A percentile compares a stretch with the other conserved stretches of the same genome.
Evolutionary conservation across 2,888 invertebrate species (phyloP).

Genomic region (Acronicta leporina): DNA sequence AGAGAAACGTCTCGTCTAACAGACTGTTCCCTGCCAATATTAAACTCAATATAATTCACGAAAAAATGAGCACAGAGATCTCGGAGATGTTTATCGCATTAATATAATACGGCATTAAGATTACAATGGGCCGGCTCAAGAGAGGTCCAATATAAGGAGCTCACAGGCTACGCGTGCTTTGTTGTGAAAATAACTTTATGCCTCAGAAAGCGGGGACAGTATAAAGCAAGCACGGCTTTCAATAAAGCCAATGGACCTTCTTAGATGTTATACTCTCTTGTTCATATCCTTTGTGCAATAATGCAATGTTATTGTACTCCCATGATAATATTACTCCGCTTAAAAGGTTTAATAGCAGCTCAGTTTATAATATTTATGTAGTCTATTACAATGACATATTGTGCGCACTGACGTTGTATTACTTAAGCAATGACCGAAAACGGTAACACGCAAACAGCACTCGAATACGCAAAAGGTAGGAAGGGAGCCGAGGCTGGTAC

Average conservation of each 20-base stretch:
- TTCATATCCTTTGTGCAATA: constrained; percentile 81
- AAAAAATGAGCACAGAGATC: constrained; percentile 79
- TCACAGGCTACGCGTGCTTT: constrained; percentile 82
- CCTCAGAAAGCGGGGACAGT: constrained; percentile 81
- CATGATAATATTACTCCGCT: constrained; percentile 52
- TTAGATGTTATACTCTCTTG: constrained; percentile 75
- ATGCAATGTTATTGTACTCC: constrained; percentile 73
- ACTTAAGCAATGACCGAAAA: constrained; percentile 58
- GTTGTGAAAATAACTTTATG: constrained; percentile 88
- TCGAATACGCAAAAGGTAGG: constrained; percentile 65
- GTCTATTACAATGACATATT: constrained; percentile 53
- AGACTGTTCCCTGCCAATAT: constrained; percentile 79
- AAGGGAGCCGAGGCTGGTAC: constrained; percentile 61
- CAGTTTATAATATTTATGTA: constrained; percentile 49
- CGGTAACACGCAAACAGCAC: constrained; percentile 59
- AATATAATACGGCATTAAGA: constrained; percentile 88
- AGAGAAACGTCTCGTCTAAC: constrained; percentile 72
- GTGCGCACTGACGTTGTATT: constrained; percentile 49
- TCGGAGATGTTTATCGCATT: constrained; percentile 88
- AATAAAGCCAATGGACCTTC: constrained; percentile 84
- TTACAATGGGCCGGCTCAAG: constrained; percentile 87
- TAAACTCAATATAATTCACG: constrained; percentile 76
- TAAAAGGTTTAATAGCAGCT: constrained; percentile 53
- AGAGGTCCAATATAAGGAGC: constrained; percentile 88
- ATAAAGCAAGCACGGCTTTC: constrained; percentile 81